Conservation (phyloP, 2,113 vertebrate genomes). For the Nothoprocta perdicaria region DNA sequence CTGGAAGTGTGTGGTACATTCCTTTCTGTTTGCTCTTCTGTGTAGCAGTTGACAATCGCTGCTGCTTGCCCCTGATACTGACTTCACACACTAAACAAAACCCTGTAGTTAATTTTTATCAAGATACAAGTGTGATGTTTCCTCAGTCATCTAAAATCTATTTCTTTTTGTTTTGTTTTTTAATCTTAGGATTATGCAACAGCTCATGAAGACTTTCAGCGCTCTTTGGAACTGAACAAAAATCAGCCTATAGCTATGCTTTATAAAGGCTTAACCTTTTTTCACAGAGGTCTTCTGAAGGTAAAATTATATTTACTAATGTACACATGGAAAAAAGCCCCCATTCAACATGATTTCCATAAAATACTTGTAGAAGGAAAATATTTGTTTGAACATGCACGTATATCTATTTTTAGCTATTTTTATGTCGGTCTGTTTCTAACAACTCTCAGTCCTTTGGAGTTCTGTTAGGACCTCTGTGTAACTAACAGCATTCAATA, state of each 20-base stretch:
- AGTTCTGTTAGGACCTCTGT: neutral
- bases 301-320: conserved; percentile 70
- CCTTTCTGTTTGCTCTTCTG: neutral
- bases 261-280: conserved; percentile 97
- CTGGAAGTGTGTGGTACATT: neutral
- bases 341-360: neutral
- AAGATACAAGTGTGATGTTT: neutral
- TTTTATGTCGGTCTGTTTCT: neutral
- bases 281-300: conserved; percentile 96
- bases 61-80: neutral
- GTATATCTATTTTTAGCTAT: neutral
- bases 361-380: neutral
- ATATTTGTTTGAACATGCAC: neutral
- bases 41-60: neutral
- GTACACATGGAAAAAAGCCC: neutral
- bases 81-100: neutral
- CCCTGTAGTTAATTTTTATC: neutral
- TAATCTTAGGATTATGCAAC: conserved; percentile 89
- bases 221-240: conserved; percentile 92
- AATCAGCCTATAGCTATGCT: conserved; percentile 96
- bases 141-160: neutral
- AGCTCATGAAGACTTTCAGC: conserved; percentile 95
- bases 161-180: neutral
- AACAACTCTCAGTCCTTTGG: neutral
- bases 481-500: neutral